Conservation (phyloP, 2,797 vertebrate genomes). For the Gambusia yucatana region DNA sequence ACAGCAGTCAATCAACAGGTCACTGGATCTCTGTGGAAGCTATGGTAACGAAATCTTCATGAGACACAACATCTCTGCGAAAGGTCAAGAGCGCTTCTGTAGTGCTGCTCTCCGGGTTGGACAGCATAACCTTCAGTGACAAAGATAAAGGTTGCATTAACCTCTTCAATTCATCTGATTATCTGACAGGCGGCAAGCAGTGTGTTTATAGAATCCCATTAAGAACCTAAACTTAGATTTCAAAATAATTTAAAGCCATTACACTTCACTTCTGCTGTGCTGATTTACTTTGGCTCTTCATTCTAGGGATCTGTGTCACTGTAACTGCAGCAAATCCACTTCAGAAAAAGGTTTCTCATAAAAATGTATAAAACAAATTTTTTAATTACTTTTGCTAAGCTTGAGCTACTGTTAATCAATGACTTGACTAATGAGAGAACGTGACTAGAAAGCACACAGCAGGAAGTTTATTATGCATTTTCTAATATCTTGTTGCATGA, state of each 20-base stretch:
- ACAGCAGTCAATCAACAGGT: conserved; percentile 22
- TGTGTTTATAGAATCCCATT: not conserved
- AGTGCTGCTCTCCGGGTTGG: conserved; percentile 32
- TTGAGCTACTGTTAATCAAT: not conserved
- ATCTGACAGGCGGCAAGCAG: conserved; percentile 9
- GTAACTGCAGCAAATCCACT: not conserved
- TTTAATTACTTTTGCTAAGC: not conserved
- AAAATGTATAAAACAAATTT: not conserved
- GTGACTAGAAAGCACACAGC: not conserved
- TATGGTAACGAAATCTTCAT: conserved; percentile 37
- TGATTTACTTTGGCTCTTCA: not conserved
- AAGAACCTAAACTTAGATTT: not conserved
- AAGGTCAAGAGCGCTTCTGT: conserved; percentile 59
- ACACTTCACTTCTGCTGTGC: not conserved
- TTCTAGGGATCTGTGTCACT: not conserved
- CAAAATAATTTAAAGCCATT: not conserved
- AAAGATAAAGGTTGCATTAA: conserved; percentile 51
- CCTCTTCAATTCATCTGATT: conserved; percentile 6
- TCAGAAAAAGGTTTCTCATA: not conserved
- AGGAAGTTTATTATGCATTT: not conserved
- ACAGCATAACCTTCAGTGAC: conserved; percentile 31
- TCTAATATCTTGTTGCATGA: not conserved
- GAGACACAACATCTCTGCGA: conserved; percentile 40
- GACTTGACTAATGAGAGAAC: not conserved
- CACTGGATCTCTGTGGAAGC: conserved; percentile 1